Evolutionary conservation across 2,113 vertebrate species (phyloP), one percentile per base, ranked within the genome.

Genomic region (Scopus umbretta): DNA sequence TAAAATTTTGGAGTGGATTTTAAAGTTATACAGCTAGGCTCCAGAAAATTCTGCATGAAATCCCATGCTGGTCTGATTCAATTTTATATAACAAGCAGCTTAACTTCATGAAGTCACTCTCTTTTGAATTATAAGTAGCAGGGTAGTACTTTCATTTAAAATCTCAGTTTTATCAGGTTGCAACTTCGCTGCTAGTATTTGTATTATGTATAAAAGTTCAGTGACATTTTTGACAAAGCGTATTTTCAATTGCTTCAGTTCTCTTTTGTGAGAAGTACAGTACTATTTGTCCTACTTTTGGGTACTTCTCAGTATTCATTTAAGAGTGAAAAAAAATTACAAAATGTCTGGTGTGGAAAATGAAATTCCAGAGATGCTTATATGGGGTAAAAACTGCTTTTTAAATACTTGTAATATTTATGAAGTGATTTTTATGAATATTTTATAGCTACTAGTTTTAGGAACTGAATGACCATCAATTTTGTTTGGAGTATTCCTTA

Each of bases 251-350:
- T 94, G 70, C 67, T 76, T 76, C n/a, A 25, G 38, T 80, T 88
- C 66, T 73, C 66, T 82, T 96, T 80, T 90, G 59, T 93, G 59
- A 86, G 74, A 59, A 90, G 42, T 74, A 47, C 34, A 62, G 82
- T 90, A 73, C n/a, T 88, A 86, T 76, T 93, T 94, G 88, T 73
- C 90, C 92, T 86, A 88, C 45, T 96, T 97, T 95, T 55, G 38
- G 23, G 10, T 65, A 42, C 78, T 80, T 88, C n/a, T 78, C 19
- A 15, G 15, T 52, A 45, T 40, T 79, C 19, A 17, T 80, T 96
- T 92, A 49, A 56, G 20, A 80, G 50, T 53, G 80, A 70, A 92
- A 86, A 92, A 71, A 58, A 86, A 80, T 90, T 93, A 34, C 11
- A 36, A n/a, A 80, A 66, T 53, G 13, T 70, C 74, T 86, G 21